These are phyloP conservation scores for Meiosimyza platycephala DNA, from an alignment of 2,888 invertebrate species.

Conservation along the genomic window DNA sequence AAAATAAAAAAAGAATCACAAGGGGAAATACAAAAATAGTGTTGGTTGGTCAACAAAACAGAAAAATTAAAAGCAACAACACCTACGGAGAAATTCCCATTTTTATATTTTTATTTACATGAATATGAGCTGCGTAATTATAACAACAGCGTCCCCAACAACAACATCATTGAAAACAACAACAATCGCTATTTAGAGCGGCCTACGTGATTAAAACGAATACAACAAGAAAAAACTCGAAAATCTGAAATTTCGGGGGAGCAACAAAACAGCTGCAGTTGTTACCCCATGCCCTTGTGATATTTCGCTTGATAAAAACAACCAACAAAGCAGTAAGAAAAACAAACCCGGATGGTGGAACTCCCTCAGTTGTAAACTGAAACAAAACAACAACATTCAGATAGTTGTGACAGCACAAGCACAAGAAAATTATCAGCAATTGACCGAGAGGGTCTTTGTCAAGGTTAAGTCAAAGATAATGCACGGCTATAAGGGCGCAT, in stretches of 20 bases:
- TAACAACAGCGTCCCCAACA: constrained; percentile 18
- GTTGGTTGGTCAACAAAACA: constrained; percentile 11
- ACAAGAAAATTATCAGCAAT: constrained; percentile 14
- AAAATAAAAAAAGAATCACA: constrained; percentile 1
- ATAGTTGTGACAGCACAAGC: not conserved
- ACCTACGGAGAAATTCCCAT: constrained; percentile 16
- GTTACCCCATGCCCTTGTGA: too few species aligned
- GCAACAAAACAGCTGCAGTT: constrained; percentile 24
- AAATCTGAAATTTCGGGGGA: not conserved
- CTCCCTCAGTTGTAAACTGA: not conserved
- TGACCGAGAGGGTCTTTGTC: constrained; percentile 26
- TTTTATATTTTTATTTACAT: constrained; percentile 17
- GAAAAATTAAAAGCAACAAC: constrained; percentile 34
- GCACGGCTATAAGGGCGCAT: constrained; percentile 30
- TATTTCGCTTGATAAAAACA: too few species aligned
- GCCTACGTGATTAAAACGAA: constrained; percentile 57
- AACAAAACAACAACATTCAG: not conserved
- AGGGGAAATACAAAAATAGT: not conserved
- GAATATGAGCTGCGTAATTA: constrained; percentile 32
- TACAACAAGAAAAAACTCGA: constrained; percentile 12
- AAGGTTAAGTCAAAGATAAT: constrained; percentile 37
- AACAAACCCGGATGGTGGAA: too few species aligned
- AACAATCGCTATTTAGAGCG: constrained; percentile 26
- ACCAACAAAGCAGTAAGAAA: too few species aligned
- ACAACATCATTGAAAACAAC: constrained; percentile 17